A percentile compares a stretch with the other conserved stretches of the same genome.
These are phyloP conservation scores for Drosophila bifasciata DNA, from an alignment of 1,140 invertebrate species.

Conservation along the genomic window DNA sequence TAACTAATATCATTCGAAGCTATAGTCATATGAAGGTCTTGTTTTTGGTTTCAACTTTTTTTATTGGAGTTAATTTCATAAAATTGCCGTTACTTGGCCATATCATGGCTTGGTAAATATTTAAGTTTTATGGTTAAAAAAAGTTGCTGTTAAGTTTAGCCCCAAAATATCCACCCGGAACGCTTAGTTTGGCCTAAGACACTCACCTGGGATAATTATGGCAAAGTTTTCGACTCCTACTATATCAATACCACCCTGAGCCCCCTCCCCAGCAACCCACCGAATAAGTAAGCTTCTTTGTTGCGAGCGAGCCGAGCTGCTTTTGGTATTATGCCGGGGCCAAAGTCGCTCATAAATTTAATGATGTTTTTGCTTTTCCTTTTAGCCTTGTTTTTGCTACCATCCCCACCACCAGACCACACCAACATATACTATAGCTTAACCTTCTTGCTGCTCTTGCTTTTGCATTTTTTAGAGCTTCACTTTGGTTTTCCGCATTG, in stretches of 20 bases:
- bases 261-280: too few relatives aligned
- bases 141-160: slow-evolving; percentile 3
- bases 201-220: slow-evolving; percentile 41
- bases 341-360: slow-evolving; percentile 73
- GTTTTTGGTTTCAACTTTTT: too few relatives aligned
- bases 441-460: not conserved
- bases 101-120: not conserved
- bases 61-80: too few relatives aligned
- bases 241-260: slow-evolving; percentile 21
- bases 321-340: slow-evolving; percentile 56
- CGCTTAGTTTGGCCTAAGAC: slow-evolving; percentile 38
- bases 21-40: too few relatives aligned
- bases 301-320: slow-evolving; percentile 38
- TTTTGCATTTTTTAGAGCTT: slow-evolving; percentile 41
- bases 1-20: too few relatives aligned
- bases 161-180: slow-evolving; percentile 11
- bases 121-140: too few relatives aligned
- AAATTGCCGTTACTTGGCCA: too few relatives aligned
- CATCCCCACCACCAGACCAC: too few relatives aligned
- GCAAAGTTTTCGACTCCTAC: slow-evolving; percentile 31
- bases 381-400: slow-evolving; percentile 12
- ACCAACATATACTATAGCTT: not conserved
- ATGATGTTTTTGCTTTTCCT: slow-evolving; percentile 65
- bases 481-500: slow-evolving; percentile 7
- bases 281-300: slow-evolving; percentile 20